Evolutionary conservation across 1,140 invertebrate genomes (phyloP).

Genomic region (Cotesia typhae): DNA sequence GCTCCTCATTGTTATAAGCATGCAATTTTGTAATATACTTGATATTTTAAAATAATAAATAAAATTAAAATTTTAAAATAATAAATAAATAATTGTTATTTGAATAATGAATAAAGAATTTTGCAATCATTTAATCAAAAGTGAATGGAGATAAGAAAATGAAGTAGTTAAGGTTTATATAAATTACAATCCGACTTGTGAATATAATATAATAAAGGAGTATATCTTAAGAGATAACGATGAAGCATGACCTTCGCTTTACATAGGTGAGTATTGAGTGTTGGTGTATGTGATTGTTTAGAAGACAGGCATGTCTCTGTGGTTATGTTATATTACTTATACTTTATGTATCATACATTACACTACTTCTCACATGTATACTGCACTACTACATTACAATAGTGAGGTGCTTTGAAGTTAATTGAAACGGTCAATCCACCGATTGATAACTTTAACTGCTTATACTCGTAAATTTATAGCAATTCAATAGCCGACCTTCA

Average conservation of each 20-base stretch:
- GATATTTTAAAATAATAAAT: background rate
- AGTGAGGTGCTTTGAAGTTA: background rate
- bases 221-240: slow-evolving; percentile 47
- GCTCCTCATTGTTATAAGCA: background rate
- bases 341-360: no score
- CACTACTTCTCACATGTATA: slow-evolving; percentile 41
- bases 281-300: slow-evolving; percentile 34
- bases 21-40: background rate
- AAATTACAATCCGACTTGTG: background rate
- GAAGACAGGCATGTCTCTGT: no score
- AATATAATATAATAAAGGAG: slow-evolving; percentile 6
- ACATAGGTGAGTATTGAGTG: background rate
- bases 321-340: no score
- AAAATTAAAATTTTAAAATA: background rate
- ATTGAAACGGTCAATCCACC: slow-evolving; percentile 23
- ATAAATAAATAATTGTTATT: no score
- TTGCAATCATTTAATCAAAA: no score
- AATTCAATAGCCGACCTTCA: slow-evolving; percentile 58
- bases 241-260: slow-evolving; percentile 50
- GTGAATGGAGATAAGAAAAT: slow-evolving; percentile 12
- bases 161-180: background rate
- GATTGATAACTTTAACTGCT: slow-evolving; percentile 24
- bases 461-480: slow-evolving; percentile 27
- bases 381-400: slow-evolving; percentile 32
- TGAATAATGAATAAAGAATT: no score